Evolutionary conservation across 2,113 vertebrate species (phyloP), one percentile per base, ranked within the genome.

Genomic region (Gasterosteus aculeatus): DNA sequence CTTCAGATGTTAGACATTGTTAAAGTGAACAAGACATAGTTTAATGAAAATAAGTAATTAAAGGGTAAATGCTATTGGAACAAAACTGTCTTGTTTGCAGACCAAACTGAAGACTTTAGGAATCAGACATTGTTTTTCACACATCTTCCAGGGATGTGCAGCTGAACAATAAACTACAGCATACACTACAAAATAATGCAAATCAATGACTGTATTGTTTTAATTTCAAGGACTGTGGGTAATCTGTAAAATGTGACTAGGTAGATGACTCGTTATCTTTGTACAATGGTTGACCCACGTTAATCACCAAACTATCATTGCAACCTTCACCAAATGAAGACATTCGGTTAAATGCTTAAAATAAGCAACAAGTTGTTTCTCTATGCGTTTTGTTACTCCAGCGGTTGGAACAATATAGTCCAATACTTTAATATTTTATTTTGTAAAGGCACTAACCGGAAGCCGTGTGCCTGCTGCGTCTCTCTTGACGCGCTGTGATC

Each of bases 391-490:
- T 44, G 7, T 6, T 39, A 7, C 1, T 39, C 12, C 26, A 18
- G 16, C 8, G 2, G 0, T 38, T 26, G 4, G 19, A 14, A 22
- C 10, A 10, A 8, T 53, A 26, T 65, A 1, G 3, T 33, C 10
- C 7, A 9, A 44, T 35, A 57, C 0, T 2, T 3, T 9, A 2
- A 11, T 19, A 29, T 78, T 78, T 89, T 89, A 78, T 84, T 86
- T 80, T 69, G 18, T 49, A 59, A 26, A 60, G 29, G 1, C 1
- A 5, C 2, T 2, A 47, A 68, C 66, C 80, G 81, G 91, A 90
- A 67, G 66, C n/a, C 2, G 7, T 0, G 1, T 0, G 0, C 4
- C 0, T 65, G 14, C 47, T 31, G 1, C 5, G 1, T 11, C 1
- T 0, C 2, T 1, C 41, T 82, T 87, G 71, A 86, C 83, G 47